Percentiles rank a stretch among this genome's conserved stretches.
Conservation (phyloP, 1,140 invertebrate genomes). For the Fopius arisanus region DNA sequence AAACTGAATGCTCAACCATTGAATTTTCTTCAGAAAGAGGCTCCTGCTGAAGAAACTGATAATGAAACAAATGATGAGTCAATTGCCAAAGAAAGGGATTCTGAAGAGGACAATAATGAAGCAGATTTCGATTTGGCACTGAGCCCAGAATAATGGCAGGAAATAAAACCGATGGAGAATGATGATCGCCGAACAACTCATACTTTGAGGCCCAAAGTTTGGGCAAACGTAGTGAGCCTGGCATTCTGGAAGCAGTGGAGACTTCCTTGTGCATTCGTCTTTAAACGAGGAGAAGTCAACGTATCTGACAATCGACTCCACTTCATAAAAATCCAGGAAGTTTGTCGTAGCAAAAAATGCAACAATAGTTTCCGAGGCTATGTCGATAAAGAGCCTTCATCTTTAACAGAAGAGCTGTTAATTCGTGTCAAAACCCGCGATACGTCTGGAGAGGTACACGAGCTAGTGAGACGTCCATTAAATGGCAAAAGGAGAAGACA, state of each 20-base stretch:
- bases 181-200: not conserved
- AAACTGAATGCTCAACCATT: not conserved
- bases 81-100: not conserved
- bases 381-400: not conserved
- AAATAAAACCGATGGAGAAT: conserved; percentile 13
- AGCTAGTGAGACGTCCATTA: conserved; percentile 9
- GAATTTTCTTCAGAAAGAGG: not conserved
- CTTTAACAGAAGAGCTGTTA: not conserved
- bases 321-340: conserved; percentile 7
- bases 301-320: not conserved
- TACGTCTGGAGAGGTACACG: conserved; percentile 4
- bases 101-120: not conserved
- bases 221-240: conserved; percentile 12
- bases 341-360: conserved; percentile 22
- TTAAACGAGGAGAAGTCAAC: conserved; percentile 11
- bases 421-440: conserved; percentile 16
- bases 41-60: not conserved
- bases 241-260: conserved; percentile 8
- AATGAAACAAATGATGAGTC: not conserved
- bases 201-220: conserved; percentile 12
- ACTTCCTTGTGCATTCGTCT: conserved; percentile 18
- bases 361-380: conserved; percentile 14
- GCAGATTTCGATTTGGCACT: conserved; percentile 10
- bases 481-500: conserved; percentile 5
- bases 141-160: conserved; percentile 5